Base-by-base conservation (phyloP, 1,140 invertebrate species). In the Microplitis demolitor region DNA sequence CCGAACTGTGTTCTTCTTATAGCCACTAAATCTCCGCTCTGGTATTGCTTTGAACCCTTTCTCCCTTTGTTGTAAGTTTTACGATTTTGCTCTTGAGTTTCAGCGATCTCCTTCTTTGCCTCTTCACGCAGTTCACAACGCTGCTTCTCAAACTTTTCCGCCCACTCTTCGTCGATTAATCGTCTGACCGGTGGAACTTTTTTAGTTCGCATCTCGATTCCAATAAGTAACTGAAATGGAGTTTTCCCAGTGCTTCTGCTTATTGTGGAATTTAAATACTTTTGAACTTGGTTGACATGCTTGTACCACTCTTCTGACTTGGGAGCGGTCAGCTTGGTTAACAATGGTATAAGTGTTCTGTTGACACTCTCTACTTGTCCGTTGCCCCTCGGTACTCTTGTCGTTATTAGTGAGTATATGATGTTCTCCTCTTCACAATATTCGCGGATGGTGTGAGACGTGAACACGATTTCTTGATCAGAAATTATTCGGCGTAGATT, bases 251-350 rank as follows among this genome's bases (percentile, higher is more conserved):
- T 24, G 45, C 74, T 77, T 66, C 76, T 24, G 1, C 77, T 66
- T 24, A 50, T 71, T 2, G 77, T 78, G 31, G 53, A 69, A 68
- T 86, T 85, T 6, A 86, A 58, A 16, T 14, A 53, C 54, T 75
- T 67, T 69, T 86, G 80, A n/a, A 84, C 71, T n/a, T 62, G 66
- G 6, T 61, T 62, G 3, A 85, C 78, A 72, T 80, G 64, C 34
- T 73, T 73, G 68, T 83, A 82, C 81, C 81, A 84, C n/a, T 77
- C 72, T n/a, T 54, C 63, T 5, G 79, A 79, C n/a, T 79, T 72
- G 9, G 79, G 73, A 4, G 69, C n/a, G 63, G 74, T 58, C 39
- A 81, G 13, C 56, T 80, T 82, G 0, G 77, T 66, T 11, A 82
- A 61, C 3, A 81, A 51, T 8, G 75, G 69, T 14, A 76, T 77